Conservation (phyloP, 2,888 invertebrate genomes). For the Phlogophora meticulosa region DNA sequence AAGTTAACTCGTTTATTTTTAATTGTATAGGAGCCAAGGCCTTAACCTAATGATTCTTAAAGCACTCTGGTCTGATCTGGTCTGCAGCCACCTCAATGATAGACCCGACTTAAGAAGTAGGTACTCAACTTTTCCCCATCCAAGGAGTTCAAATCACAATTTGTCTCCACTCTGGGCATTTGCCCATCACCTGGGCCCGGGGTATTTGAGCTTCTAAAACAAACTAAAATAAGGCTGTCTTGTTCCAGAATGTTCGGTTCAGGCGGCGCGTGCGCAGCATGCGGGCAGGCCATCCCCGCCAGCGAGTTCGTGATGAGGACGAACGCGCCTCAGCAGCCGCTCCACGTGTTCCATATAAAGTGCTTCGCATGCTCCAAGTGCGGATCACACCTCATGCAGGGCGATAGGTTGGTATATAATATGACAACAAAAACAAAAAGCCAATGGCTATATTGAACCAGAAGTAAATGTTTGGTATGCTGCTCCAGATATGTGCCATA, state of each 20-base stretch:
- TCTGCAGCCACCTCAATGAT: neutral
- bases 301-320: conserved; percentile 98
- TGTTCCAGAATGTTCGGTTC: conserved; percentile 97
- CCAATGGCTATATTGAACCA: no score
- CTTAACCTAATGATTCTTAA: neutral
- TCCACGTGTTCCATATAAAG: conserved; percentile 97
- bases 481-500: neutral
- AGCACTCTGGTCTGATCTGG: neutral
- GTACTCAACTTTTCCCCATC: neutral
- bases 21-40: neutral
- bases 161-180: conserved; percentile 38
- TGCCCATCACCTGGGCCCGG: conserved; percentile 50
- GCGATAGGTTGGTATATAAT: conserved; percentile 93
- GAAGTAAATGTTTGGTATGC: no score
- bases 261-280: conserved; percentile 97
- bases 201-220: conserved; percentile 56
- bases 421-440: neutral
- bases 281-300: conserved; percentile 97
- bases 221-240: conserved; percentile 51
- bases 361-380: conserved; percentile 99
- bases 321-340: conserved; percentile 91
- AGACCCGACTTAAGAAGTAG: neutral
- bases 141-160: conserved; percentile 23
- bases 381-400: conserved; percentile 96
- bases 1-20: conserved; percentile 21